Evolutionary conservation across 2,113 vertebrate species (phyloP).

Genomic region (Leptobrachium ailaonicum): DNA sequence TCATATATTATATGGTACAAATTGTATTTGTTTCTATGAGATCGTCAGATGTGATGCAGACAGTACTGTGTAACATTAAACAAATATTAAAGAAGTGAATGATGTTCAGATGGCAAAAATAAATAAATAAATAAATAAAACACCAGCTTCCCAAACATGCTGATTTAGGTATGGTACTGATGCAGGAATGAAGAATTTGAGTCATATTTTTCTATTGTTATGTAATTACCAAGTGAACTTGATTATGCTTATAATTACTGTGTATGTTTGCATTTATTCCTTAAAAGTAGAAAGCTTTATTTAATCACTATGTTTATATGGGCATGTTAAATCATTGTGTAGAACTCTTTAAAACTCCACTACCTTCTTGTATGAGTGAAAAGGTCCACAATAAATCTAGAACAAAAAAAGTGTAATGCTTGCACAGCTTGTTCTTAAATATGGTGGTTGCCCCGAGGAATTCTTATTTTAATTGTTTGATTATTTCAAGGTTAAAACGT

Average conservation of each 20-base stretch:
- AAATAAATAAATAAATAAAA: too few relatives aligned
- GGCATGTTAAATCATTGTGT: conserved; percentile 77
- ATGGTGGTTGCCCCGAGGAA: conserved; percentile 58
- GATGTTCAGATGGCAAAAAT: too few relatives aligned
- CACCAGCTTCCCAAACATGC: conserved; percentile 67
- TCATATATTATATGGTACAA: too few relatives aligned
- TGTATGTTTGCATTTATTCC: conserved; percentile 71
- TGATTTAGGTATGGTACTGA: conserved; percentile 61
- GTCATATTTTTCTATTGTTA: conserved; percentile 68
- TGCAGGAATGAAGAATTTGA: conserved; percentile 70
- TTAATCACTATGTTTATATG: conserved; percentile 75
- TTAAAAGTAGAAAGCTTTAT: conserved; percentile 70
- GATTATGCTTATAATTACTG: conserved; percentile 72
- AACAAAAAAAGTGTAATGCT: conserved; percentile 51
- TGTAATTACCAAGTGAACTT: conserved; percentile 69
- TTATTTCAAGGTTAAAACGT: conserved; percentile 61
- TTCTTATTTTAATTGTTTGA: conserved; percentile 47
- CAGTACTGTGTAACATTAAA: too few relatives aligned
- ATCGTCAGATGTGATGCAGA: too few relatives aligned
- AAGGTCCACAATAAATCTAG: conserved; percentile 61
- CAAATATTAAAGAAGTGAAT: too few relatives aligned
- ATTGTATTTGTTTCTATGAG: too few relatives aligned
- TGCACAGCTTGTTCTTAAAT: conserved; percentile 55
- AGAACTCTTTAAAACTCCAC: conserved; percentile 61
- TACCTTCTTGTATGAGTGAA: conserved; percentile 59